These are phyloP conservation scores for Xerus inauris DNA, from an alignment of 2,113 vertebrate species.

Conservation along the genomic window DNA sequence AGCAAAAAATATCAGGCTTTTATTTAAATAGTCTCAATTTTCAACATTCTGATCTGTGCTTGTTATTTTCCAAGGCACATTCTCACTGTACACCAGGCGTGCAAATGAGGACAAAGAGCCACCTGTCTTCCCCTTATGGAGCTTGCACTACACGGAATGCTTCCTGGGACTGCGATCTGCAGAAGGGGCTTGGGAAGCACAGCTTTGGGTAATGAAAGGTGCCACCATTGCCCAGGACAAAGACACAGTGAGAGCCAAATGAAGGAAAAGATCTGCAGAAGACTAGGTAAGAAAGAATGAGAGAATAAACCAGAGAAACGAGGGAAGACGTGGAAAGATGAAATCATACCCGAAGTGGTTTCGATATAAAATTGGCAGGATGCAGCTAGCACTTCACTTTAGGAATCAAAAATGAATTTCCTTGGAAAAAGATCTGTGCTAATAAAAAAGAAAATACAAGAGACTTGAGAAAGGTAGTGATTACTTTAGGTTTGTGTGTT, in stretches of 20 bases:
- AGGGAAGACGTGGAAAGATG: not conserved
- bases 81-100: not conserved
- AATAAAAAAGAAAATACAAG: not conserved
- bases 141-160: not conserved
- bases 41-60: slow-evolving; percentile 11
- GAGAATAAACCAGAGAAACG: not conserved
- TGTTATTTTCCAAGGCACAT: not conserved
- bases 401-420: slow-evolving; percentile 4
- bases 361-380: not conserved
- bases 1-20: slow-evolving; percentile 5
- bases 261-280: not conserved
- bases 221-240: not conserved
- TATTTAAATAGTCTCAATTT: not conserved
- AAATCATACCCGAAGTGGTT: not conserved
- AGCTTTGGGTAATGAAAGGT: not conserved
- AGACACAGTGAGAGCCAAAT: not conserved
- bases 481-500: not conserved
- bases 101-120: not conserved
- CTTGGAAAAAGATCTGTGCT: not conserved
- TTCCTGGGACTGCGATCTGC: not conserved
- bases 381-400: not conserved
- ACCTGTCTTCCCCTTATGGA: not conserved
- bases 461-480: not conserved
- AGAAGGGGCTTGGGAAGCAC: not conserved
- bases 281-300: not conserved